phyloP scores from a whole-genome alignment of 2,797 vertebrate genomes.

The Carapus acus region DNA sequence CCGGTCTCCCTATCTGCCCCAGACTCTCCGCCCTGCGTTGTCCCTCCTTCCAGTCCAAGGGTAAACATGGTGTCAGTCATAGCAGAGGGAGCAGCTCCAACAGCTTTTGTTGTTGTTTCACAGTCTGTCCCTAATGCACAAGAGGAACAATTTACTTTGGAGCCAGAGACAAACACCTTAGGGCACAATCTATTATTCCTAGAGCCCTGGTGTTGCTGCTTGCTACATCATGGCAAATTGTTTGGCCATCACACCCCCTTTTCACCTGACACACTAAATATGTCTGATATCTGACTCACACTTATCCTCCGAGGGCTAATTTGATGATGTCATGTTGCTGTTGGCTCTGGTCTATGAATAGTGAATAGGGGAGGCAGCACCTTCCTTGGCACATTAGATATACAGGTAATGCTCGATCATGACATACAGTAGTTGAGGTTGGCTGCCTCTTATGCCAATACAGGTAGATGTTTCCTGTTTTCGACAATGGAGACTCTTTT shows the following conservation, averaged over 20 bases:
- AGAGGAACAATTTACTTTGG: slow-evolving; percentile 12
- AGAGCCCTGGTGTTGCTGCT: slow-evolving; percentile 16
- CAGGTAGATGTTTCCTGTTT: too few species aligned
- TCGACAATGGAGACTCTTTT: too few species aligned
- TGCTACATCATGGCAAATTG: slow-evolving; percentile 20
- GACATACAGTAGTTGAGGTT: not conserved
- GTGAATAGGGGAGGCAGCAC: slow-evolving; percentile 20
- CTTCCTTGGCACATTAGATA: not conserved
- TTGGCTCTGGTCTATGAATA: slow-evolving; percentile 28
- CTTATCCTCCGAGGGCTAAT: slow-evolving; percentile 26
- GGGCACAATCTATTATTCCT: slow-evolving; percentile 34
- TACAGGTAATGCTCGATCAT: not conserved
- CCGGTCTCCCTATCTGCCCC: not conserved
- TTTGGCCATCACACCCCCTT: slow-evolving; percentile 27
- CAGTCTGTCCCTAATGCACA: slow-evolving; percentile 31
- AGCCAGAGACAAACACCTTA: slow-evolving; percentile 25
- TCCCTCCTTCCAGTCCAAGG: slow-evolving; percentile 16
- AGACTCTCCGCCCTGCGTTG: slow-evolving; percentile 2
- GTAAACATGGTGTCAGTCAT: slow-evolving; percentile 36
- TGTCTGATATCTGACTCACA: slow-evolving; percentile 30
- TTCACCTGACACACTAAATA: slow-evolving; percentile 32
- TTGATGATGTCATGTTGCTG: slow-evolving; percentile 22
- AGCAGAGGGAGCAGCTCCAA: slow-evolving; percentile 8
- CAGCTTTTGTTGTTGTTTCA: slow-evolving; percentile 8
- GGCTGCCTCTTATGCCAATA: not conserved